phyloP scores from a whole-genome alignment of 2,888 invertebrate species.

The Drosophila bunnanda region DNA sequence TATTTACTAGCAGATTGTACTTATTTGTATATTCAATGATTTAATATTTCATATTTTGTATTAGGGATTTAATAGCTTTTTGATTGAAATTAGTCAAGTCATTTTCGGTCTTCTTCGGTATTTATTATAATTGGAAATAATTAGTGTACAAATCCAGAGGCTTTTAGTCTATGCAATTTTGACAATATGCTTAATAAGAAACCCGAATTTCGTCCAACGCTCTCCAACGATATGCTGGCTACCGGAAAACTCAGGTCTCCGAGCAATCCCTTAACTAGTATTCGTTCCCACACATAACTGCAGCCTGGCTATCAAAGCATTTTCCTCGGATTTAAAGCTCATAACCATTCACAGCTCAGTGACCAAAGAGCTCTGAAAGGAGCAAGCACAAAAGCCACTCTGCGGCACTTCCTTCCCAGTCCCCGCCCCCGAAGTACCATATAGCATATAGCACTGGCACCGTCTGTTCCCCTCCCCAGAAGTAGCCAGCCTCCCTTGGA shows the following conservation, averaged over 20 bases:
- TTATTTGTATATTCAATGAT: neutral
- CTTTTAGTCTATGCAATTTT: neutral
- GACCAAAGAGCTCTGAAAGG: constrained; percentile 66
- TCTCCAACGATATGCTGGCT: neutral
- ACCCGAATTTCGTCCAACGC: neutral
- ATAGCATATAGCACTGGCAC: neutral
- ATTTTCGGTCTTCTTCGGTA: too few relatives aligned
- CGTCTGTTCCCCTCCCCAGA: constrained; percentile 4
- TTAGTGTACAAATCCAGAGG: too few relatives aligned
- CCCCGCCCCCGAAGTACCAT: neutral
- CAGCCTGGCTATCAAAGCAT: constrained; percentile 35
- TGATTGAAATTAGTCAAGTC: too few relatives aligned
- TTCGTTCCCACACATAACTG: constrained; percentile 25
- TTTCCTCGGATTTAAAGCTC: constrained; percentile 60
- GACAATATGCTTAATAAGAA: neutral
- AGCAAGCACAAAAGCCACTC: constrained; percentile 49
- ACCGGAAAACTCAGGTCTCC: neutral
- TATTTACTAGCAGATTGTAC: neutral
- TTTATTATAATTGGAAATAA: too few relatives aligned
- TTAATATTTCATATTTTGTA: too few relatives aligned
- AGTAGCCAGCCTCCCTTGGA: constrained; percentile 15
- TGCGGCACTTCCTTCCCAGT: constrained; percentile 33
- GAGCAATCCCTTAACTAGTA: constrained; percentile 17
- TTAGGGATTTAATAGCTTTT: too few relatives aligned
- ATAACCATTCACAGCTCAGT: constrained; percentile 65